Evolutionary conservation across 1,140 invertebrate species (phyloP).

Genomic region (Neodiprion virginianus): DNA sequence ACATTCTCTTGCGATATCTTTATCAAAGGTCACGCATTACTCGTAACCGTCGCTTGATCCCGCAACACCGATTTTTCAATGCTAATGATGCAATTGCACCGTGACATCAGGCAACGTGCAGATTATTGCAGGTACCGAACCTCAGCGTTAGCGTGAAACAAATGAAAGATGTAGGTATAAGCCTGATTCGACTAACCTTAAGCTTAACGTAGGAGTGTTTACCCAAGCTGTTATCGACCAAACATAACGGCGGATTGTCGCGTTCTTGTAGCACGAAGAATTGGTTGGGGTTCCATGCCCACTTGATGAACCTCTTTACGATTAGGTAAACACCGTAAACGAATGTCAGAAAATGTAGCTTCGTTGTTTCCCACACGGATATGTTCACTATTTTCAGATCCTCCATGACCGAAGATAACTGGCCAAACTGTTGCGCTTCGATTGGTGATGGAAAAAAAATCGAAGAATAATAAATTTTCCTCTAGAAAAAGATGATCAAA

Average conservation of each 20-base stretch:
- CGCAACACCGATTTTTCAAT: too few relatives aligned
- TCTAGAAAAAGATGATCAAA: too few relatives aligned
- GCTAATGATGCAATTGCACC: too few relatives aligned
- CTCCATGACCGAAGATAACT: slow-evolving; percentile 4
- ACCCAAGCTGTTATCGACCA: slow-evolving; percentile 66
- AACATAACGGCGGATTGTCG: slow-evolving; percentile 68
- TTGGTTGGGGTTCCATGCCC: slow-evolving; percentile 62
- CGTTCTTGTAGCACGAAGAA: slow-evolving; percentile 55
- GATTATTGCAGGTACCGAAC: too few relatives aligned
- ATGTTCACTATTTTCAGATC: slow-evolving; percentile 57
- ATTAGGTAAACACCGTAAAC: slow-evolving; percentile 63
- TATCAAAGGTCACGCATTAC: too few relatives aligned
- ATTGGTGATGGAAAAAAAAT: background rate
- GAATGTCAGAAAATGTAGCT: slow-evolving; percentile 61
- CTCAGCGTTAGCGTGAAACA: too few relatives aligned
- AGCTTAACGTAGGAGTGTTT: slow-evolving; percentile 72
- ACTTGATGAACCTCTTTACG: slow-evolving; percentile 57
- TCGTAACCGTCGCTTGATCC: too few relatives aligned
- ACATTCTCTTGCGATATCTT: too few relatives aligned
- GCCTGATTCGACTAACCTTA: slow-evolving; percentile 59
- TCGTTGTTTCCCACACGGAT: slow-evolving; percentile 56
- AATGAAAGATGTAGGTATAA: too few relatives aligned
- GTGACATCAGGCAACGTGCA: too few relatives aligned
- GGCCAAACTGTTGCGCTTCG: background rate
- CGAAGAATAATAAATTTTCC: too few relatives aligned